These are phyloP conservation scores for Drosophila paranaensis DNA, from an alignment of 2,888 invertebrate genomes.

Conservation along the genomic window DNA sequence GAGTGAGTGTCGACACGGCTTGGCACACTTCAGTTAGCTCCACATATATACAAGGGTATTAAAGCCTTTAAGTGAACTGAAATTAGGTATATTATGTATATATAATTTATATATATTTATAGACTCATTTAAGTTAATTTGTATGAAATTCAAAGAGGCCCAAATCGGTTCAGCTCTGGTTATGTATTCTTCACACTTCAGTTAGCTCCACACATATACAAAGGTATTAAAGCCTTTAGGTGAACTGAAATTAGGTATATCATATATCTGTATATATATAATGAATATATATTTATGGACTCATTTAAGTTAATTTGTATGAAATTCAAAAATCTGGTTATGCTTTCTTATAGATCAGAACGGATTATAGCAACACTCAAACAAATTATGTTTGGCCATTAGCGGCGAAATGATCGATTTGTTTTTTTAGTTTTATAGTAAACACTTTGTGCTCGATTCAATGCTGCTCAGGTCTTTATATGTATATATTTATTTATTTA, in stretches of 20 bases:
- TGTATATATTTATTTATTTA: conserved; percentile 56
- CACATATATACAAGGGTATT: neutral
- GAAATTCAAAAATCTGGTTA: neutral
- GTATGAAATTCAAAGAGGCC: no score
- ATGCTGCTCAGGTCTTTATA: conserved; percentile 35
- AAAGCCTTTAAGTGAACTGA: neutral
- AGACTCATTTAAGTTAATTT: no score
- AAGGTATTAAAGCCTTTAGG: neutral
- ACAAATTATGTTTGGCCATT: conserved; percentile 14
- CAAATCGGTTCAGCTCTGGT: no score
- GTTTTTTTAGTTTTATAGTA: conserved; percentile 59
- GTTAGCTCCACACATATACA: conserved; percentile 7
- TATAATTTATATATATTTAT: no score
- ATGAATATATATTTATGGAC: no score
- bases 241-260: neutral
- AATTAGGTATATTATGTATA: neutral
- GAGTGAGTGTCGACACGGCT: conserved; percentile 23
- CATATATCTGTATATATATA: no score
- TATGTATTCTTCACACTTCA: neutral
- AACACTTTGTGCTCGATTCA: conserved; percentile 35
- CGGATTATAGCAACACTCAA: conserved; percentile 1
- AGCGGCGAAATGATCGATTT: conserved; percentile 66
- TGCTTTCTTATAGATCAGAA: neutral
- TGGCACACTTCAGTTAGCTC: conserved; percentile 10
- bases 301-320: no score